phyloP scores from a whole-genome alignment of 2,113 vertebrate species.

The Poecile atricapillus region DNA sequence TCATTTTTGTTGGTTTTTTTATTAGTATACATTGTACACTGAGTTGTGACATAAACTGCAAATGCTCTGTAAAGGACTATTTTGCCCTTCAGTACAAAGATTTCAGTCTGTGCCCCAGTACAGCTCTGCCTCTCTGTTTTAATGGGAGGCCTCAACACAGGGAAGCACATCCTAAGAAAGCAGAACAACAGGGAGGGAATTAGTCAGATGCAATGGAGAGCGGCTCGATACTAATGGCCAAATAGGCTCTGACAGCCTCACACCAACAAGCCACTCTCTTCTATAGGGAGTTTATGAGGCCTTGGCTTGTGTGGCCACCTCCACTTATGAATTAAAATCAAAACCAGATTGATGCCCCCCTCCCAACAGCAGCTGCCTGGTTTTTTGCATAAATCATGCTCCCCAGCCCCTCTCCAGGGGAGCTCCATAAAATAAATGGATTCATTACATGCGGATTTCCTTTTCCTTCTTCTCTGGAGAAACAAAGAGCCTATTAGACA shows the following conservation, averaged over 20 bases:
- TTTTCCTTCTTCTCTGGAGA: constrained; percentile 69
- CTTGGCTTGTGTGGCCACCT: constrained; percentile 66
- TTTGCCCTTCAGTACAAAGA: not conserved
- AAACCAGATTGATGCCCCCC: constrained; percentile 65
- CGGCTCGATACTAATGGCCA: not conserved
- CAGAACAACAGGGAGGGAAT: not conserved
- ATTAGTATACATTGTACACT: not conserved
- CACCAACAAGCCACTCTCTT: constrained; percentile 52
- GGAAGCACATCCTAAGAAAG: constrained; percentile 7
- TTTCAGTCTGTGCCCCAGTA: not conserved
- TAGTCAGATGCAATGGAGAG: not conserved
- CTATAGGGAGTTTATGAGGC: constrained; percentile 60
- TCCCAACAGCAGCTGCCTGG: constrained; percentile 48
- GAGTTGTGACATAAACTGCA: not conserved
- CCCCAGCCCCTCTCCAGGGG: constrained; percentile 62
- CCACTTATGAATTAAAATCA: constrained; percentile 64
- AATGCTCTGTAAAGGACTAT: not conserved
- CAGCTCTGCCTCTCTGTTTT: not conserved
- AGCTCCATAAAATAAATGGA: constrained; percentile 72
- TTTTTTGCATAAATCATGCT: constrained; percentile 66
- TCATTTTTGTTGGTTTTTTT: not conserved
- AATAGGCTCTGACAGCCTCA: constrained; percentile 68
- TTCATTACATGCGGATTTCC: constrained; percentile 73
- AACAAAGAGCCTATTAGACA: constrained; percentile 70
- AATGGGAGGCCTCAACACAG: not conserved